A percentile compares a stretch with the other conserved stretches of the same genome.
Conservation (phyloP, 1,140 invertebrate genomes). For the Drosophila nannoptera region DNA sequence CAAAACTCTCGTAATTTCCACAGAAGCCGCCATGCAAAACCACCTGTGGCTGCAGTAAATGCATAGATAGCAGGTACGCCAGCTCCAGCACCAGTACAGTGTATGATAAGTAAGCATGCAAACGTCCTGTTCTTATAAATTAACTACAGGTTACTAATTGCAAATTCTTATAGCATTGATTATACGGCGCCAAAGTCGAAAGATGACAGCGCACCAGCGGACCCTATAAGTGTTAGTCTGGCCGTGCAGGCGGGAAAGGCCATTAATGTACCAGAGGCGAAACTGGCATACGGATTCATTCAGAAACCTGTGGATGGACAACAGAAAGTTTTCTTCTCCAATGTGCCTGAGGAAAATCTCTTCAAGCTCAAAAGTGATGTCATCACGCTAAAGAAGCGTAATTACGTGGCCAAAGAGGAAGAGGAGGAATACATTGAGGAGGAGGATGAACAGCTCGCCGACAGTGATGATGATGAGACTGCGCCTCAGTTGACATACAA, state of each 20-base stretch:
- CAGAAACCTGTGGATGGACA: constrained; percentile 73
- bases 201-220: constrained; percentile 70
- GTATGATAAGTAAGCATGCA: constrained; percentile 49
- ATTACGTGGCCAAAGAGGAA: constrained; percentile 45
- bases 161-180: constrained; percentile 30
- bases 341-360: constrained; percentile 80
- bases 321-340: constrained; percentile 50
- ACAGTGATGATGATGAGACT: constrained; percentile 29
- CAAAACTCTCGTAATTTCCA: constrained; percentile 54
- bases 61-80: constrained; percentile 54
- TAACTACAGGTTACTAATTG: neutral
- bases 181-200: constrained; percentile 44
- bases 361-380: constrained; percentile 79
- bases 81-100: constrained; percentile 38
- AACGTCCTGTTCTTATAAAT: neutral
- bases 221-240: constrained; percentile 79
- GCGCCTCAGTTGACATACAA: constrained; percentile 67
- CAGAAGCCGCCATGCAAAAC: constrained; percentile 67
- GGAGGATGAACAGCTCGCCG: constrained; percentile 43
- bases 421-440: constrained; percentile 61
- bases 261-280: constrained; percentile 77
- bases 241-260: constrained; percentile 74
- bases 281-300: constrained; percentile 78
- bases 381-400: constrained; percentile 74
- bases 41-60: constrained; percentile 56